Evolutionary conservation across 2,113 vertebrate genomes (phyloP), one percentile per base, ranked within the genome.

Genomic region (Sebastes schlegelii): DNA sequence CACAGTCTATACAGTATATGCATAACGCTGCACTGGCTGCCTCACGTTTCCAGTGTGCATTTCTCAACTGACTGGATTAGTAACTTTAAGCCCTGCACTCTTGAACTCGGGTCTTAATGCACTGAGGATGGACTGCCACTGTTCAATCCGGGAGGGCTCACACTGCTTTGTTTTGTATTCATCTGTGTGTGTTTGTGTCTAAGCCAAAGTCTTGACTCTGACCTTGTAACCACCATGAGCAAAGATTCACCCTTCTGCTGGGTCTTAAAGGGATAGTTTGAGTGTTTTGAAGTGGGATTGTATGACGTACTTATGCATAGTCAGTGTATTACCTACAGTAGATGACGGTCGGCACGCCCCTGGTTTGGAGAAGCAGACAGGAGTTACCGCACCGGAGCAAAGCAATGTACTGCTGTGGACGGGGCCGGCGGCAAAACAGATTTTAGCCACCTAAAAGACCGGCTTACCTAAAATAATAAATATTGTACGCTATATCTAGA

Each of bases 1-100:
- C 58, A 65, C 17, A 21, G 62, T 46, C 49, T 51, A 67, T 74
- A 74, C 73, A 66, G 66, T 88, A 62, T 58, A 70, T 60, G 23
- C 77, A 84, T 17, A 77, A 79, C 62, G n/a, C 60, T 54, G 52
- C 74, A 62, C 48, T 66, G 70, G 43, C 19, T 74, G 83, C 88
- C 79, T 92, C 93, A 91, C 75, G 82, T 94, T 94, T 92, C 70
- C 79, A 88, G 90, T 83, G 77, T 93, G 74, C 77, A 84, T 94
- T 92, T 93, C 89, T 77, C 74, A 84, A 48, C 76, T 88, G 83
- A 92, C 80, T 87, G 86, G 92, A 94, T 95, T 92, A 94, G 89
- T 82, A 72, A 87, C 86, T 85, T 86, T 85, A 94, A 90, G 84
- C 74, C 48, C 84, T 91, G 90, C 91, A 91, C 88, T 91, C 76